Evolutionary conservation across 2,113 vertebrate species (phyloP).

Genomic region (Cololabis saira): DNA sequence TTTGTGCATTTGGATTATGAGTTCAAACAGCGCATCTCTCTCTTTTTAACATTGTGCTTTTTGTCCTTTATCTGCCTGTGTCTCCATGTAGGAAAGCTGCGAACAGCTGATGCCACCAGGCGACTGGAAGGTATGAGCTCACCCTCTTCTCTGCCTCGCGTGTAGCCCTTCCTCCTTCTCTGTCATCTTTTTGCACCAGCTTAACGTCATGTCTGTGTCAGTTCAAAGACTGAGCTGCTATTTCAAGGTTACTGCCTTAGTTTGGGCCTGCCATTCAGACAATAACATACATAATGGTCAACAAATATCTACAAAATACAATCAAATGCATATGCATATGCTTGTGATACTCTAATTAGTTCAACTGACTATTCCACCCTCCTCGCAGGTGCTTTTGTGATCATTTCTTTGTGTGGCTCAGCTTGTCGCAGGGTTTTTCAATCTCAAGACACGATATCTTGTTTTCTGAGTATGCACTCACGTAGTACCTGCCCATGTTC

Average conservation of each 20-base stretch:
- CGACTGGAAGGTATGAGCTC: conserved; percentile 92
- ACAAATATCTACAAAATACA: too few relatives aligned
- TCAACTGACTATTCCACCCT: too few relatives aligned
- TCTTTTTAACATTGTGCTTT: background rate
- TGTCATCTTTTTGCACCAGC: background rate
- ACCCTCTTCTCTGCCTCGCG: background rate
- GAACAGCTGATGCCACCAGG: conserved; percentile 87
- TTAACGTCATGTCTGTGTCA: background rate
- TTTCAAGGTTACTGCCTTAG: background rate
- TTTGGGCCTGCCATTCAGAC: background rate
- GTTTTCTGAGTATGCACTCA: too few relatives aligned
- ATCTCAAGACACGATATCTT: too few relatives aligned
- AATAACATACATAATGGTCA: background rate
- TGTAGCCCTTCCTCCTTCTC: conserved; percentile 1
- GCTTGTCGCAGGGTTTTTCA: too few relatives aligned
- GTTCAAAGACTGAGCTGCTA: background rate
- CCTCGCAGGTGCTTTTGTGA: too few relatives aligned
- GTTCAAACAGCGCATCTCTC: background rate
- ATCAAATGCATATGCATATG: too few relatives aligned
- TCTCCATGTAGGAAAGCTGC: conserved; percentile 85
- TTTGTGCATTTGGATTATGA: background rate
- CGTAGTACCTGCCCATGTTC: too few relatives aligned
- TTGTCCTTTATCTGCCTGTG: conserved; percentile 20
- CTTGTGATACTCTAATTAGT: too few relatives aligned
- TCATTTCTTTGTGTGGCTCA: too few relatives aligned